These are phyloP conservation scores for Silurus lanzhouensis DNA, from an alignment of 2,797 vertebrate genomes.

Conservation along the genomic window DNA sequence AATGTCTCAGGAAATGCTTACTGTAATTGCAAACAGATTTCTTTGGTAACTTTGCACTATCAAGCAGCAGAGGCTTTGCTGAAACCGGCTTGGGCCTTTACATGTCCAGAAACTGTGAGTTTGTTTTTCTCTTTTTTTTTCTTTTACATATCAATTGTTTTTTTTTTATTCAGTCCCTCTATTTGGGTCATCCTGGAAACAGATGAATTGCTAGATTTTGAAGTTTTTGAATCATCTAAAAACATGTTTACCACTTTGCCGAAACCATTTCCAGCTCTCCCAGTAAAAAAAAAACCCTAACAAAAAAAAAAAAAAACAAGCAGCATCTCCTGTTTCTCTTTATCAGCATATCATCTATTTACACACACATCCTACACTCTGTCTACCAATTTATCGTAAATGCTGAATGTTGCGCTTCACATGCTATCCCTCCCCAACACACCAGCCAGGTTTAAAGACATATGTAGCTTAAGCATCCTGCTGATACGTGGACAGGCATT, in stretches of 20 bases:
- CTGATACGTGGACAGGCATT: not conserved
- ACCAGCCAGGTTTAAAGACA: slow-evolving; percentile 21
- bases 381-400: not conserved
- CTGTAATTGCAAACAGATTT: slow-evolving; percentile 23
- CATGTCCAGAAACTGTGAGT: not conserved
- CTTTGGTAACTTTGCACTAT: not conserved
- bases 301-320: not conserved
- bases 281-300: not conserved
- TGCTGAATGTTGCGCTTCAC: slow-evolving; percentile 8
- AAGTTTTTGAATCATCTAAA: not conserved
- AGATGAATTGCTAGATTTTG: slow-evolving; percentile 34
- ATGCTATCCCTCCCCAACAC: not conserved
- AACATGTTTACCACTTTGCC: slow-evolving; percentile 2
- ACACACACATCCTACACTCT: slow-evolving; percentile 10
- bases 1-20: slow-evolving; percentile 15
- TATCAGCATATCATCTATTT: slow-evolving; percentile 30
- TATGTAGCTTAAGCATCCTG: slow-evolving; percentile 35
- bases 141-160: not conserved
- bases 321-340: not conserved
- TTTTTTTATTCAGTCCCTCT: not conserved
- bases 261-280: slow-evolving; percentile 1
- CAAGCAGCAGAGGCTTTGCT: not conserved
- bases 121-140: not conserved
- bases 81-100: not conserved
- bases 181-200: slow-evolving; percentile 37